Evolutionary conservation across 2,888 invertebrate species (phyloP).

Genomic region (Lasioglossum villosulum): DNA sequence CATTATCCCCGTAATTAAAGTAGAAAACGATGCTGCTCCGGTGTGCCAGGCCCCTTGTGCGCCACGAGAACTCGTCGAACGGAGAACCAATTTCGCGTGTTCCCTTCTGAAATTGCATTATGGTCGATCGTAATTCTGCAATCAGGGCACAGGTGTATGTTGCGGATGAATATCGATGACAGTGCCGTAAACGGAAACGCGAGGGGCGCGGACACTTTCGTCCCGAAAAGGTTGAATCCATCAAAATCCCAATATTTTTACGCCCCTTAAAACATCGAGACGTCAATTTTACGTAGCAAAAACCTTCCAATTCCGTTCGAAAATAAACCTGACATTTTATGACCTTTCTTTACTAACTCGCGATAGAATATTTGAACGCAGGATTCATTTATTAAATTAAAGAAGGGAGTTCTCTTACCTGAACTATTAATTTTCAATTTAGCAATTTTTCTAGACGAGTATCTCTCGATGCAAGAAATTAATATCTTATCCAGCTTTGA

Average conservation of each 20-base stretch:
- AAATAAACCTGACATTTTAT: not conserved
- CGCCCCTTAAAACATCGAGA: not conserved
- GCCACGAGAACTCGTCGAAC: slow-evolving; percentile 24
- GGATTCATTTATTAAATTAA: not conserved
- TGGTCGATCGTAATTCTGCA: slow-evolving; percentile 77
- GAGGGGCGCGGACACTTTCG: not conserved
- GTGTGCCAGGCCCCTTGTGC: slow-evolving; percentile 4
- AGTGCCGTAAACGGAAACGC: slow-evolving; percentile 48
- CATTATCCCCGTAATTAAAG: slow-evolving; percentile 59
- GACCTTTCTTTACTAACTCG: not conserved
- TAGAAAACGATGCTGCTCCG: slow-evolving; percentile 41
- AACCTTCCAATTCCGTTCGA: not conserved
- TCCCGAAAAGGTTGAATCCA: not conserved
- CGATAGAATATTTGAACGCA: not conserved
- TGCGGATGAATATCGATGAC: slow-evolving; percentile 71
- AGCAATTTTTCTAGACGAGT: no score
- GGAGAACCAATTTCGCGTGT: slow-evolving; percentile 67
- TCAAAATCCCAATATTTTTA: not conserved
- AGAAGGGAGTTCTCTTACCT: not conserved
- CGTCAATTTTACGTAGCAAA: not conserved
- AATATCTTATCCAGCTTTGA: not conserved
- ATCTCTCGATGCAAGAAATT: no score
- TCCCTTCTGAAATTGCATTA: slow-evolving; percentile 73
- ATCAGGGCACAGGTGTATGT: slow-evolving; percentile 79
- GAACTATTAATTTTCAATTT: not conserved